Base-by-base conservation (phyloP, 2,797 vertebrate genomes). In the Smutsia temminckii region DNA sequence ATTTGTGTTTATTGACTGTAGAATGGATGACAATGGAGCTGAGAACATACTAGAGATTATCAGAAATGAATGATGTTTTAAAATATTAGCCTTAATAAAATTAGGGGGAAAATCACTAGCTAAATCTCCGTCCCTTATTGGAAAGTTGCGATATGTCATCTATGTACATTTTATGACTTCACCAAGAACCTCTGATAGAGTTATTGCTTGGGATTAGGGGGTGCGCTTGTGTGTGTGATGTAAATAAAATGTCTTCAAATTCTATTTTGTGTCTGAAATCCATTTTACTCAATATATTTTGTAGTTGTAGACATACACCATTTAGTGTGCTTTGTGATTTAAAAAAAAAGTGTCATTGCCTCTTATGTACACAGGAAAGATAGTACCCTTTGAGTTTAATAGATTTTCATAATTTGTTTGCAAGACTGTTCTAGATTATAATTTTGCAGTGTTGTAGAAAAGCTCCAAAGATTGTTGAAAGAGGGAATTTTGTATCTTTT, bases 341-440 rank as follows among this genome's bases (percentile, higher is more conserved):
- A 64, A 78, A 34, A 72, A 72, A 75, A 66, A 91, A 71, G 25
- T 63, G n/a, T 66, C 32, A 87, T 53, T 95, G 79, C 37, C 34
- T 95, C 32, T 83, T 89, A 75, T 51, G 23, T 86, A 69, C 46
- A n/a, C 66, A 83, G 86, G 42, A 91, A 94, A 95, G 63, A 59
- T 37, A 78, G 40, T 85, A 88, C n/a, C 95, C 63, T 95, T 96
- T 59, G 69, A 80, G 59, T 29, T 77, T 96, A 53, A 32, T 46
- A 80, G 61, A 80, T 90, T 94, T 85, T 88, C 68, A 68, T 88
- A 84, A 94, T 89, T 93, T 66, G 23, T 96, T 94, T 95, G 57
- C 63, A 83, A 74, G 23, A 84, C 80, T 92, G 37, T 90, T 92
- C 37, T 85, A 74, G 27, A 53, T 91, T 89, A 61, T 91, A 77